phyloP scores from a whole-genome alignment of 2,113 vertebrate genomes.

The Vicugna pacos region DNA sequence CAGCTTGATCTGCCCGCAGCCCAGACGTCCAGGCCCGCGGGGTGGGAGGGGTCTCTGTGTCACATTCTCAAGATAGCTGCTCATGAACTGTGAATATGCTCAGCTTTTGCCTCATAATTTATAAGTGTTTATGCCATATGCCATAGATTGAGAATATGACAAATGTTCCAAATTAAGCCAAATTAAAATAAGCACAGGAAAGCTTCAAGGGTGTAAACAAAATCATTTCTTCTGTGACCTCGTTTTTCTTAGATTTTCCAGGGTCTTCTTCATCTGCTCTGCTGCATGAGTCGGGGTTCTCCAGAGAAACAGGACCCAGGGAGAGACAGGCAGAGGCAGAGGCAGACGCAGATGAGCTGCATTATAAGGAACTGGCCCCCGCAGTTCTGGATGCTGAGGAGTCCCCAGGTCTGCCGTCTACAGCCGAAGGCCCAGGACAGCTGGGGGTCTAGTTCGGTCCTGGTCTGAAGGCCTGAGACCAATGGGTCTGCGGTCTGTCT shows the following conservation, averaged over 20 bases:
- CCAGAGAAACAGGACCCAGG: not conserved
- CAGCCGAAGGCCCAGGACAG: not conserved
- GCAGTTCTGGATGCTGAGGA: not conserved
- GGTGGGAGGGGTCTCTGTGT: not conserved
- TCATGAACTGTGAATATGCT: conserved; percentile 13
- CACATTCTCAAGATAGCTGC: conserved; percentile 16
- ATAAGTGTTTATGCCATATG: conserved; percentile 22
- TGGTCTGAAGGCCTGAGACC: not conserved
- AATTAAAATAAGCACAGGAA: conserved; percentile 25
- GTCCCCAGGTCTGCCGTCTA: not conserved
- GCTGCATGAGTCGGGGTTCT: not conserved
- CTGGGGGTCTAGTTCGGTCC: not conserved
- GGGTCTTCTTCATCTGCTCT: not conserved
- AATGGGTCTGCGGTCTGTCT: not conserved
- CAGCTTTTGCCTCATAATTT: conserved; percentile 4
- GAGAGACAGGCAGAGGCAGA: not conserved
- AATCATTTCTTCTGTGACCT: conserved; percentile 16
- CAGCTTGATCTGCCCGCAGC: not conserved
- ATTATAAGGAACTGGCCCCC: not conserved
- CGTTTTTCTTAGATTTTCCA: not conserved
- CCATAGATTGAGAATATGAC: conserved; percentile 14
- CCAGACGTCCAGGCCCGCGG: not conserved
- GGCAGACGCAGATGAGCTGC: not conserved
- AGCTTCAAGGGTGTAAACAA: not conserved
- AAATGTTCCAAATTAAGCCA: not conserved